These are phyloP conservation scores for Anagyrus pseudococci DNA, from an alignment of 2,888 invertebrate species.

Conservation along the genomic window DNA sequence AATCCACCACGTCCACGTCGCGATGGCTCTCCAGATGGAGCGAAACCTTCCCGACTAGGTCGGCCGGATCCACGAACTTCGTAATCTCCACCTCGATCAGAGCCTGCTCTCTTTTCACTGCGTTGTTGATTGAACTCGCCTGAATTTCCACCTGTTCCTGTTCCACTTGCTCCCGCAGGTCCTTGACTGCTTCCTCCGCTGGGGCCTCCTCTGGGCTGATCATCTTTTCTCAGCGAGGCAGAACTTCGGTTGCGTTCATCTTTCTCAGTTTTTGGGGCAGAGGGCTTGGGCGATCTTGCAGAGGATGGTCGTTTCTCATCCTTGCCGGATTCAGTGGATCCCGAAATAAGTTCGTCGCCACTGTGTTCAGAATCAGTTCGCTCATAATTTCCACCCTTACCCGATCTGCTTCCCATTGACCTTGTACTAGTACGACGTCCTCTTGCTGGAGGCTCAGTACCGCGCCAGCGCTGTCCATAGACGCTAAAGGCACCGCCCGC, in stretches of 20 bases:
- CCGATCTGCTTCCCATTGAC: slow-evolving; percentile 54
- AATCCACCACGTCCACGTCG: slow-evolving; percentile 78
- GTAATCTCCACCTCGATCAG: slow-evolving; percentile 23
- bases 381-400: slow-evolving; percentile 63
- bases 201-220: not conserved
- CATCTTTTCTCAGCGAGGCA: slow-evolving; percentile 47
- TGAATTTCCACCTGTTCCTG: not conserved
- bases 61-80: slow-evolving; percentile 46
- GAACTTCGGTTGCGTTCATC: slow-evolving; percentile 68
- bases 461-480: slow-evolving; percentile 44
- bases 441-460: slow-evolving; percentile 59
- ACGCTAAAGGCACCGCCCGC: slow-evolving; percentile 42
- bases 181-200: not conserved
- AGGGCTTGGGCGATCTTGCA: slow-evolving; percentile 65
- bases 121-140: slow-evolving; percentile 27
- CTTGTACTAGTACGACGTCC: slow-evolving; percentile 22
- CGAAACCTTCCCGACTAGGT: slow-evolving; percentile 73
- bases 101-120: slow-evolving; percentile 50
- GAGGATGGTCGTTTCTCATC: slow-evolving; percentile 64
- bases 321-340: slow-evolving; percentile 66
- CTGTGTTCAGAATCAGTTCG: slow-evolving; percentile 77
- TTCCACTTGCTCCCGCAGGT: not conserved
- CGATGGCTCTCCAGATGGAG: slow-evolving; percentile 88
- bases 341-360: slow-evolving; percentile 70
- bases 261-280: slow-evolving; percentile 65